Evolutionary conservation across 2,888 invertebrate species (phyloP).

Genomic region (Drosophila affinis): DNA sequence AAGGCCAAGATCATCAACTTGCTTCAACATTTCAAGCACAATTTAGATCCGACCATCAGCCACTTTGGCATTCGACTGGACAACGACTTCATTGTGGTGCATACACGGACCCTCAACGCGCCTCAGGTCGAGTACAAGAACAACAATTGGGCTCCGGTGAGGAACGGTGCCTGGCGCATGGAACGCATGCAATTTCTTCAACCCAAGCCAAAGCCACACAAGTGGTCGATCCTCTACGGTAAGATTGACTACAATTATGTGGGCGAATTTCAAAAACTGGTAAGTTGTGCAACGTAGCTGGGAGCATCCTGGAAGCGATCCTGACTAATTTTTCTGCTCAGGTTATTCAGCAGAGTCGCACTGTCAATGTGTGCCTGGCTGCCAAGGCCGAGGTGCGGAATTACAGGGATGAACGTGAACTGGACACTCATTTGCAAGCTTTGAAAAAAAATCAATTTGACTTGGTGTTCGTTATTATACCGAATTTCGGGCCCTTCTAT

Average conservation of each 20-base stretch:
- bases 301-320: not conserved
- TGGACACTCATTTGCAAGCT: conserved; percentile 55
- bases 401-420: conserved; percentile 48
- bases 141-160: conserved; percentile 35
- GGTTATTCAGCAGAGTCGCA: conserved; percentile 31
- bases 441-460: conserved; percentile 80
- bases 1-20: conserved; percentile 90
- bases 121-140: conserved; percentile 88
- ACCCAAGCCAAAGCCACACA: conserved; percentile 44
- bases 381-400: conserved; percentile 34
- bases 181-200: conserved; percentile 52
- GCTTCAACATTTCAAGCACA: conserved; percentile 72
- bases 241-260: conserved; percentile 39
- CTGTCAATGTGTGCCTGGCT: conserved; percentile 54
- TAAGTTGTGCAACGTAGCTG: not conserved
- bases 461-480: conserved; percentile 87
- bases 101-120: conserved; percentile 90
- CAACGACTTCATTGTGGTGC: conserved; percentile 89
- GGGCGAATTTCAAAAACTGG: conserved; percentile 18
- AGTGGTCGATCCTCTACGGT: conserved; percentile 76
- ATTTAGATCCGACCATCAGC: conserved; percentile 85
- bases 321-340: not conserved
- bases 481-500: conserved; percentile 82
- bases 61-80: conserved; percentile 93
- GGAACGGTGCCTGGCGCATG: conserved; percentile 76